Evolutionary conservation across 2,113 vertebrate species (phyloP).

Genomic region (Serilophus lunatus): DNA sequence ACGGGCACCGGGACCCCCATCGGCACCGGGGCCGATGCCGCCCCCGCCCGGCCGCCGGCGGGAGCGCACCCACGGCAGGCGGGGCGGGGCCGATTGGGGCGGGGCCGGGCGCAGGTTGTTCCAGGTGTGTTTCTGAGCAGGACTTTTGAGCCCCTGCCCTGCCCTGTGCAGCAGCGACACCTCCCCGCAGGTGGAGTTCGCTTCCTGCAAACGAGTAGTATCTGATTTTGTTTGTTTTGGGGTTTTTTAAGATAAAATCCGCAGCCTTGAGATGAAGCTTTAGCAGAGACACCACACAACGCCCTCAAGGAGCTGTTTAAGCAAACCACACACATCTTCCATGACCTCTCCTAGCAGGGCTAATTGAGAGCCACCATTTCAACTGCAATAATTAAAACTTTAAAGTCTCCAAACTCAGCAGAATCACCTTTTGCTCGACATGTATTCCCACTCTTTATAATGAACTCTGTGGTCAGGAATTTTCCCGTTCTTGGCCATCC

Average conservation of each 20-base stretch:
- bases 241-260: background rate
- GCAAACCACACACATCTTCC: background rate
- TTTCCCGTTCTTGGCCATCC: background rate
- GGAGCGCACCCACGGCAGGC: background rate
- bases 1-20: background rate
- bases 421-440: background rate
- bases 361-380: background rate
- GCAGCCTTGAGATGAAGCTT: background rate
- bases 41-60: background rate
- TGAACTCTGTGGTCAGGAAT: background rate
- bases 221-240: no score
- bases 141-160: background rate
- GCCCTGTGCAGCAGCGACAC: no score
- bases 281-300: background rate
- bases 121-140: background rate
- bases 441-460: background rate
- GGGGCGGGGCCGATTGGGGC: background rate
- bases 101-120: accelerated
- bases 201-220: background rate
- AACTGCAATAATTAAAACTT: background rate
- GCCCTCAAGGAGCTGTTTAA: background rate
- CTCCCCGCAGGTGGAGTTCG: background rate
- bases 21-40: background rate
- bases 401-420: background rate
- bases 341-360: background rate